Base-by-base conservation (phyloP, 1,140 invertebrate genomes). In the Philopotamus ludificatus region DNA sequence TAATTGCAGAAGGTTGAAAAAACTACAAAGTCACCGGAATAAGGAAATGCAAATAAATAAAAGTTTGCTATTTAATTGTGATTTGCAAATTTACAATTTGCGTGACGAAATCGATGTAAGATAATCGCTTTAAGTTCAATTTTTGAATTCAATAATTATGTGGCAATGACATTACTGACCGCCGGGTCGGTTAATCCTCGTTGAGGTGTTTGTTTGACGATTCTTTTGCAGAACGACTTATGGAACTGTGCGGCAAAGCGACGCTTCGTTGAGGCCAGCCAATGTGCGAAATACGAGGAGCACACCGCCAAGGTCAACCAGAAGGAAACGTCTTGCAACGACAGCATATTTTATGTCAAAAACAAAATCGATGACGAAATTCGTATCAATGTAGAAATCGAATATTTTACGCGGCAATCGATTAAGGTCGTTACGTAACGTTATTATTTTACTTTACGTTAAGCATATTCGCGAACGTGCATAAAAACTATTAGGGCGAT, bases 11-110 rank as follows among this genome's bases (percentile, higher is more conserved):
- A 26, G 3, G 1, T 47, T 60, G 7, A 47, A 60, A 47, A 45
- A 47, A 21, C 23, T 60, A 3, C 21, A 60, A 20, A 47, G 1
- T 9, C 22, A 60, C 7, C 16, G 15, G 2, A 12, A 16, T 4
- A 25, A 10, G n/a, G 57, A 60, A 28, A 16, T 22, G 9, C 12
- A 18, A 23, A 2, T 60, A 2, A 60, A 60, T 20, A 26, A 60
- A 26, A 47, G n/a, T 16, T 28, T 16, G 4, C 39, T 60, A 20
- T 3, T 21, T 22, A 47, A 60, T 18, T 47, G 57, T 26, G 57
- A 60, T 26, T 15, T 60, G n/a, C 57, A 60, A 20, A 60, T 60
- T 28, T 41, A 60, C 23, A 26, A 47, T 20, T 7, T 60, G 57
- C 42, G 23, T 3, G 57, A 60, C 23, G 57, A 60, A 47, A 28